phyloP scores from a whole-genome alignment of 2,113 vertebrate genomes.

The Beaufortia kweichowensis region DNA sequence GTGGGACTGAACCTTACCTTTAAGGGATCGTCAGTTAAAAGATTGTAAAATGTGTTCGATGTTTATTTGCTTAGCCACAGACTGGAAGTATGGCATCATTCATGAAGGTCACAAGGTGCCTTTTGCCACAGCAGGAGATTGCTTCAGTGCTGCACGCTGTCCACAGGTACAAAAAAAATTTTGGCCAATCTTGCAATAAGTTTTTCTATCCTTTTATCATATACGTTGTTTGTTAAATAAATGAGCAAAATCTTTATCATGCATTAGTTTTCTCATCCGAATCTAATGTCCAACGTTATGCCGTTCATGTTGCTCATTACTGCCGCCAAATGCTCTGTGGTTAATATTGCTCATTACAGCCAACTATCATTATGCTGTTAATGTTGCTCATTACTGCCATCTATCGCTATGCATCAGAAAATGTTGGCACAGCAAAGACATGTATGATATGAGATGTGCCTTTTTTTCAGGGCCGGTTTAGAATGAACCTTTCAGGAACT shows the following conservation, averaged over 20 bases:
- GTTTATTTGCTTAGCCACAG: slow-evolving; percentile 78
- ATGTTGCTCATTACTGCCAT: neutral
- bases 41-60: slow-evolving; percentile 5
- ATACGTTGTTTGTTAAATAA: slow-evolving; percentile 15
- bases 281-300: neutral
- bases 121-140: slow-evolving; percentile 94
- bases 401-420: neutral
- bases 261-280: neutral
- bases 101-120: slow-evolving; percentile 87
- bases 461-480: slow-evolving; percentile 83
- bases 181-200: no score
- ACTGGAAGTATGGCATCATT: slow-evolving; percentile 88
- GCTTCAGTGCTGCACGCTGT: slow-evolving; percentile 90
- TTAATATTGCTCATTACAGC: no score
- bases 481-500: slow-evolving; percentile 89
- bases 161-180: no score
- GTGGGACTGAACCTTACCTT: neutral
- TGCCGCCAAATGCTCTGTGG: no score
- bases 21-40: neutral
- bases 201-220: no score
- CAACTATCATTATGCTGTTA: neutral
- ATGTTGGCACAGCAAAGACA: neutral
- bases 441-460: neutral
- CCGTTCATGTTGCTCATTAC: neutral
- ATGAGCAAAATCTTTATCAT: neutral